Evolutionary conservation across 2,888 invertebrate species (phyloP), one percentile per base, ranked within the genome.

Genomic region (Coelopa pilipes): DNA sequence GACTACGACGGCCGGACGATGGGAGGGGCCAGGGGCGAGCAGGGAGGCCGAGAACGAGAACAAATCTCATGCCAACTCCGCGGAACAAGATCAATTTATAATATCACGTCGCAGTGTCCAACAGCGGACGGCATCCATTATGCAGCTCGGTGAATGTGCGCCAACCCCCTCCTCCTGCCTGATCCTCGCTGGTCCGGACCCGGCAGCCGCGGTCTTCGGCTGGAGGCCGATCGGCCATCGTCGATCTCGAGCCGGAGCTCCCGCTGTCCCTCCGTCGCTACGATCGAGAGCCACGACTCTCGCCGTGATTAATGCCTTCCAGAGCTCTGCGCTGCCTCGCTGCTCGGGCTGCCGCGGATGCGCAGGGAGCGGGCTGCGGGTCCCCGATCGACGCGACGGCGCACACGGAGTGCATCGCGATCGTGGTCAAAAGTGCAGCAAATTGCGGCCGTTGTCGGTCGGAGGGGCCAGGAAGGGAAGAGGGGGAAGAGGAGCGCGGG

Each of bases 41-140:
- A 69, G 59, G 50, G 45, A 9, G n/a, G 45, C 57, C 24, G 34
- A 19, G 63, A 72, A 72, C 13, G 59, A 66, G 72, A 72, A 72
- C 72, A 57, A 55, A 59, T 67, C 67, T 21, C 72, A 50, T 67
- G 67, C 50, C 50, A 49, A 59, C 67, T 49, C 66, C 66, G 60
- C 60, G 50, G 47, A 67, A 67, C 65, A 66, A 72, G 67, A 72
- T 72, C 72, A 50, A 72, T 72, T 72, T 72, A 72, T 72, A 72
- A 72, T 67, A 67, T 66, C 72, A 72, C 72, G 60, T 72, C 60
- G 49, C 50, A n/a, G 67, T 60, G 72, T 72, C 72, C 72, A 67
- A 59, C 60, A 49, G 12, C 63, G 19, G 45, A 65, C 50, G 60
- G 17, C 67, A 67, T 66, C 67, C 59, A 47, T 50, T 34, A 47